Evolutionary conservation across 2,888 invertebrate species (phyloP).

Genomic region (Eulithis prunata): DNA sequence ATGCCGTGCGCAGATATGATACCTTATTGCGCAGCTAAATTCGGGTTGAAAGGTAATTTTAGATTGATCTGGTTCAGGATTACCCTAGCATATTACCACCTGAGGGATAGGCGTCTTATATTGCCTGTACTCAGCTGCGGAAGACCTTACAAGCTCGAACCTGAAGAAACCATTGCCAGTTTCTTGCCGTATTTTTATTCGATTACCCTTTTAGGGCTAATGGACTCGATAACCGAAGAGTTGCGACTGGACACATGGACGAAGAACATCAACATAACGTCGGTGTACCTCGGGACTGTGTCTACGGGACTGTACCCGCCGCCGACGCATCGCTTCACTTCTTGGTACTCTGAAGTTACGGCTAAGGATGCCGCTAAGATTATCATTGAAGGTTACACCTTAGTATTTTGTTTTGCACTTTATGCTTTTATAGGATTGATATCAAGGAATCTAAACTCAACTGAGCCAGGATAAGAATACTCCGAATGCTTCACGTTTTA

Average conservation of each 20-base stretch:
- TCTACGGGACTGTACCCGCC: slow-evolving; percentile 71
- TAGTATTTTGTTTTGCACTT: neutral
- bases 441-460: no score
- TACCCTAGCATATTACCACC: no score
- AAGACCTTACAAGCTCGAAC: no score
- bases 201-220: slow-evolving; percentile 58
- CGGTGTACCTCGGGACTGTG: slow-evolving; percentile 71
- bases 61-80: no score
- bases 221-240: slow-evolving; percentile 77
- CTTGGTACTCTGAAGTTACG: slow-evolving; percentile 67
- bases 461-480: no score
- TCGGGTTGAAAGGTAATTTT: slow-evolving; percentile 68
- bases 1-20: slow-evolving; percentile 73
- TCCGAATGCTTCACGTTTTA: no score
- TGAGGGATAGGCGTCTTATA: no score
- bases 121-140: no score
- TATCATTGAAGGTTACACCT: slow-evolving; percentile 67
- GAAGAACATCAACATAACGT: slow-evolving; percentile 72
- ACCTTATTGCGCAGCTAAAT: slow-evolving; percentile 77
- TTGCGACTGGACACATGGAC: slow-evolving; percentile 73
- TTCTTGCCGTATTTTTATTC: no score
- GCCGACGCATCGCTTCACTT: slow-evolving; percentile 71
- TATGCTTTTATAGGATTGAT: no score
- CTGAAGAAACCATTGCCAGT: no score
- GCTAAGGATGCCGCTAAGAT: slow-evolving; percentile 71